Base-by-base conservation (phyloP, 2,797 vertebrate genomes). In the Eulemur coronatus region DNA sequence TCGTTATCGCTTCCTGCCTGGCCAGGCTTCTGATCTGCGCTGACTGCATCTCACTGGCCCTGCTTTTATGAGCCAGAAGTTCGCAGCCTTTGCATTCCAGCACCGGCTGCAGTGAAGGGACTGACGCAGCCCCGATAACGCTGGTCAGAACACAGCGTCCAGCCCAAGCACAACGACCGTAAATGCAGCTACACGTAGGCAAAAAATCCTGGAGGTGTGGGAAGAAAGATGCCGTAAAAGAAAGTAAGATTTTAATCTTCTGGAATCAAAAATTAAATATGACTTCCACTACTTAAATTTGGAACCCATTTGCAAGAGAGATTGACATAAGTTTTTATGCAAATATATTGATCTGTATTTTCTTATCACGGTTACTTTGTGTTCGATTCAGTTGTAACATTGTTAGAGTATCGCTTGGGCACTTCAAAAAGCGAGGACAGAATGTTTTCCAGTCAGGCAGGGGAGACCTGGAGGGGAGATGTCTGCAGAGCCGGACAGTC, bases 1-100 rank as follows among this genome's bases (percentile, higher is more conserved):
- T 63, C 0, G 38, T 75, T 89, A 96, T 96, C 97, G 70, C 89
- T 97, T 97, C 97, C 98, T 81, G 67, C 96, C 89, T 82, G 0
- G 24, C 48, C 14, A 1, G 33, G 22, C 70, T 76, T 70, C 92
- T 12, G 1, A 1, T 33, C 93, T 69, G 0, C 0, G 76, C 84
- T 38, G 70, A 92, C 91, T 78, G 76, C 2, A 22, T 7, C 43
- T 41, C 35, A 9, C 22, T 30, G 8, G 22, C 24, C 35, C 63
- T 15, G 46, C 57, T 86, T 24, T 43, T 17, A 28, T 1, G 24
- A 72, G 46, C 81, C 38, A 20, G 69, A 18, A 63, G 48, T 91
- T 97, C 78, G 69, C 50, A 14, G 93, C n/a, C 94, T 93, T 84
- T 67, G 94, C 61, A 43, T 30, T 43, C 90, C 50, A 28, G 1